Base-by-base conservation (phyloP, 2,888 invertebrate species). In the Leucoma salicis region DNA sequence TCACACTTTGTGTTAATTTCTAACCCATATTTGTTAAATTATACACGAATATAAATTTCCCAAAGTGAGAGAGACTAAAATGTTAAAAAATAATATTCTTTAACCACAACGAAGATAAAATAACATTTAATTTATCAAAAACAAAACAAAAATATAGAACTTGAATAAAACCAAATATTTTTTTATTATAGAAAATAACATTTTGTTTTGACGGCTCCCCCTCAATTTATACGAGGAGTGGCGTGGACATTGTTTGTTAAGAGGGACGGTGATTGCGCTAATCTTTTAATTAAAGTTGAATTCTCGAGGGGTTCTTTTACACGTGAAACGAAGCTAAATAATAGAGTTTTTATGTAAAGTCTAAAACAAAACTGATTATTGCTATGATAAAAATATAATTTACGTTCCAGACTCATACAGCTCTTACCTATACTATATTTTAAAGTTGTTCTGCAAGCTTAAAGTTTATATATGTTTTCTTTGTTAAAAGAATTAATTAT, bases 121-220 rank as follows among this genome's bases (percentile, higher is more conserved):
- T 21, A 21, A 21, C 8, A 21, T 6, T 21, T 5, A 21, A 21
- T 8, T n/a, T n/a, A 21, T 8, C 21, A 21, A 21, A 21, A 21
- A 3, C 21, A 21, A 21, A n/a, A n/a, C 2, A 2, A 3, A 21
- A 21, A 21, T 21, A 21, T 21, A 21, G 8, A 3, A 21, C 21
- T 29, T 29, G 3, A 25, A 45, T 46, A 39, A 48, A 60, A 69
- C 53, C 67, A 61, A 57, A 50, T 56, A 50, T 11, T 57, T 53
- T 55, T 46, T 47, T 45, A 35, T 41, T 31, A 16, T n/a, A 21
- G 48, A 56, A 54, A 59, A 65, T 50, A 61, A 57, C 43, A 56
- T 37, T 58, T 60, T 62, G 53, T 64, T 60, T 57, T 58, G 51
- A 62, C 57, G 54, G 52, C 21, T 14, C 11, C 38, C 28, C 43